phyloP scores from a whole-genome alignment of 1,140 invertebrate genomes.

The Cecropterus lyciades region DNA sequence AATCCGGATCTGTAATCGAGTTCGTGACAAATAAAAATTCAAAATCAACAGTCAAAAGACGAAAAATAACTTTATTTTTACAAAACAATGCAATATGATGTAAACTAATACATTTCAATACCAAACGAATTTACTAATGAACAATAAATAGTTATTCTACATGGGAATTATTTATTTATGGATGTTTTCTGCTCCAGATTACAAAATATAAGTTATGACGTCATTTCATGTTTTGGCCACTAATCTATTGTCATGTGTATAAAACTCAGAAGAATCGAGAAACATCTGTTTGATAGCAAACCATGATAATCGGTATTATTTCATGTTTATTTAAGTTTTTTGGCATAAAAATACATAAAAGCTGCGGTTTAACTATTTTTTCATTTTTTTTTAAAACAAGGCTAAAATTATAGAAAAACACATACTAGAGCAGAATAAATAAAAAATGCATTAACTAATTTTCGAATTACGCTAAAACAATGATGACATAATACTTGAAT shows the following conservation, averaged over 20 bases:
- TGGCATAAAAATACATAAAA: too few species aligned
- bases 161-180: conserved; percentile 12
- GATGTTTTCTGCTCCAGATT: conserved; percentile 1
- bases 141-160: conserved; percentile 43
- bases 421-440: not conserved
- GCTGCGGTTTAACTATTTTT: too few species aligned
- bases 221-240: too few species aligned
- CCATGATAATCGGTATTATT: too few species aligned
- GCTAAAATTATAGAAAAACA: too few species aligned
- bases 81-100: conserved; percentile 43
- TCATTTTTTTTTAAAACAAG: too few species aligned
- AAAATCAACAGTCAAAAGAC: conserved; percentile 23
- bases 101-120: conserved; percentile 39
- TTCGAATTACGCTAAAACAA: not conserved
- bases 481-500: conserved; percentile 36
- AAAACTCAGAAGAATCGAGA: too few species aligned
- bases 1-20: too few species aligned
- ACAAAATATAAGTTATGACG: too few species aligned
- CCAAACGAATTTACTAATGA: conserved; percentile 30
- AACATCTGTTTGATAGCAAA: too few species aligned
- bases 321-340: too few species aligned
- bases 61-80: conserved; percentile 47
- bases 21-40: conserved; percentile 1
- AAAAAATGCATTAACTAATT: not conserved
- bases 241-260: too few species aligned